A percentile compares a stretch with the other conserved stretches of the same genome.
These are phyloP conservation scores for Sinodicranocentrus sp. DNA, from an alignment of 2,888 invertebrate genomes.

Conservation along the genomic window DNA sequence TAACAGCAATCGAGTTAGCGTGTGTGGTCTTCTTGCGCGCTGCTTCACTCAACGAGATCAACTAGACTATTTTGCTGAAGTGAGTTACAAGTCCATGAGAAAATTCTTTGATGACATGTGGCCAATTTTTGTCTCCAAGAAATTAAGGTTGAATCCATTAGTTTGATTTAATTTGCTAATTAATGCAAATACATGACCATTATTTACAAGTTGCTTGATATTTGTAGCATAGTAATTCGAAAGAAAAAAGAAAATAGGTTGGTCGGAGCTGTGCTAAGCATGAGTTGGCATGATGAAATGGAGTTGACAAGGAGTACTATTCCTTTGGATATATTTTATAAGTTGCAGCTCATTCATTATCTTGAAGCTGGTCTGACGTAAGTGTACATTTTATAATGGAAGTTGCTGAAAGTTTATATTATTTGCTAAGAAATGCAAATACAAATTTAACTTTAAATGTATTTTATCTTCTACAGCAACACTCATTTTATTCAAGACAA, in stretches of 20 bases:
- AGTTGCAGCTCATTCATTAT: constrained; percentile 44
- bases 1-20: neutral
- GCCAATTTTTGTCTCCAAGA: constrained; percentile 43
- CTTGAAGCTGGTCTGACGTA: constrained; percentile 50
- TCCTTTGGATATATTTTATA: constrained; percentile 27
- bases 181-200: no score
- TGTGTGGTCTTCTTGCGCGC: constrained; percentile 31
- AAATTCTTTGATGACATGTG: constrained; percentile 44
- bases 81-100: neutral
- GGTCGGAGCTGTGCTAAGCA: constrained; percentile 38
- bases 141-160: no score
- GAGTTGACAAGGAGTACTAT: neutral
- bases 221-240: constrained; percentile 32
- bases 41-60: constrained; percentile 48
- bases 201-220: neutral
- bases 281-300: constrained; percentile 58
- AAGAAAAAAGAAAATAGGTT: constrained; percentile 32
- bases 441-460: neutral
- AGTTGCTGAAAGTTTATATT: neutral
- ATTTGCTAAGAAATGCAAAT: no score
- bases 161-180: no score
- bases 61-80: constrained; percentile 54
- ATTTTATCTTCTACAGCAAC: constrained; percentile 27
- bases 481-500: constrained; percentile 40
- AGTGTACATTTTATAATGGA: neutral